phyloP scores from a whole-genome alignment of 2,113 vertebrate genomes.

The Pangasianodon gigas region DNA sequence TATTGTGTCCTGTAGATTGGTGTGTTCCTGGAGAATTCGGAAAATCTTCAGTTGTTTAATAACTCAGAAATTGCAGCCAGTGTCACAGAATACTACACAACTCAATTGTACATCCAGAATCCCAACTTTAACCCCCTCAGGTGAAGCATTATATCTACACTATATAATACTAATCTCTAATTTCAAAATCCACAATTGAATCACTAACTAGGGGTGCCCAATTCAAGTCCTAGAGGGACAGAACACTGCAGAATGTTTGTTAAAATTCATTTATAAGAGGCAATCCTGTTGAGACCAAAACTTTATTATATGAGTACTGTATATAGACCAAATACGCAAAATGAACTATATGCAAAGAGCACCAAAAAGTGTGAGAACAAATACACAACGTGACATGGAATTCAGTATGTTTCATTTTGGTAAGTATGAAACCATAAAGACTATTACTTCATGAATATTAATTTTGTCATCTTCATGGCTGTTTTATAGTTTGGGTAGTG shows the following conservation, averaged over 20 bases:
- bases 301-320: neutral
- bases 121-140: conserved; percentile 52
- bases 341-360: no score
- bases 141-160: conserved; percentile 52
- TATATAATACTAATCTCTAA: neutral
- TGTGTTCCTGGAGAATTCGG: conserved; percentile 58
- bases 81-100: conserved; percentile 56
- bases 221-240: neutral
- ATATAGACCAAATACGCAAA: no score
- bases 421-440: neutral
- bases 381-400: no score
- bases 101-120: conserved; percentile 54
- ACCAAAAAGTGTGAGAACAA: no score
- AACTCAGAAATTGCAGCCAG: conserved; percentile 40
- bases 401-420: neutral
- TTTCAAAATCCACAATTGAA: neutral
- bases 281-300: neutral
- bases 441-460: neutral
- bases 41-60: conserved; percentile 67
- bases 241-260: neutral
- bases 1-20: conserved; percentile 50
- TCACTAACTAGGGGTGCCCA: neutral
- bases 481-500: neutral
- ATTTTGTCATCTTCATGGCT: neutral
- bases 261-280: neutral